Evolutionary conservation across 2,797 vertebrate genomes (phyloP), one percentile per base, ranked within the genome.

Genomic region (Emydoidea blandingii): DNA sequence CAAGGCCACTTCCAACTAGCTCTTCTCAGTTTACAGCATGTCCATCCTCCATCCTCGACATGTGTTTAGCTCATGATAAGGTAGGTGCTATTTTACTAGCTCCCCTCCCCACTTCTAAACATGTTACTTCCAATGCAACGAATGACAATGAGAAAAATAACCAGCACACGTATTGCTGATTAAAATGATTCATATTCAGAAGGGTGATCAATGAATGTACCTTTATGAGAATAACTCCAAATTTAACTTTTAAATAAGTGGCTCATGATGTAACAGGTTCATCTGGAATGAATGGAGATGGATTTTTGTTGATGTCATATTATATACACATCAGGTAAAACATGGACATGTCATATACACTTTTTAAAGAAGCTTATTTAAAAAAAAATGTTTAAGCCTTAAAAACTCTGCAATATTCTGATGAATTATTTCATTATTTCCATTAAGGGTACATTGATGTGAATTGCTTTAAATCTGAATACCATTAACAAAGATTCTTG

Each of bases 211-310:
- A 72, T 62, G 62, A 94, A 12, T 31, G 44, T 47, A 89, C 62
- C 62, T n/a, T 65, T 15, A n/a, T 34, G 87, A 65, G 84, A 90
- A 92, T 80, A 87, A 0, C 3, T 72, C 86, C 85, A 92, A 72
- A 92, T 96, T 96, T 97, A 93, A 94, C 89, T 93, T 97, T 92
- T 78, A 95, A 25, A 91, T 92, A 87, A 52, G 50, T 83, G 21
- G 1, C 12, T 83, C 19, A 27, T 78, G 37, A 59, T 94, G 90
- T 96, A 80, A 90, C 57, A 87, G 65, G 50, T 90, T 94, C 29
- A 88, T 94, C 94, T 95, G 37, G 27, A n/a, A 87, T 5, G 37
- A 91, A 80, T 90, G 78, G 29, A 74, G 83, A 89, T 74, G 54
- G 3, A 92, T 92, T 95, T 89, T 44, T 94, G 57, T n/a, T 88